Evolutionary conservation across 2,797 vertebrate genomes (phyloP), one percentile per base, ranked within the genome.

Genomic region (Champsocephalus esox): DNA sequence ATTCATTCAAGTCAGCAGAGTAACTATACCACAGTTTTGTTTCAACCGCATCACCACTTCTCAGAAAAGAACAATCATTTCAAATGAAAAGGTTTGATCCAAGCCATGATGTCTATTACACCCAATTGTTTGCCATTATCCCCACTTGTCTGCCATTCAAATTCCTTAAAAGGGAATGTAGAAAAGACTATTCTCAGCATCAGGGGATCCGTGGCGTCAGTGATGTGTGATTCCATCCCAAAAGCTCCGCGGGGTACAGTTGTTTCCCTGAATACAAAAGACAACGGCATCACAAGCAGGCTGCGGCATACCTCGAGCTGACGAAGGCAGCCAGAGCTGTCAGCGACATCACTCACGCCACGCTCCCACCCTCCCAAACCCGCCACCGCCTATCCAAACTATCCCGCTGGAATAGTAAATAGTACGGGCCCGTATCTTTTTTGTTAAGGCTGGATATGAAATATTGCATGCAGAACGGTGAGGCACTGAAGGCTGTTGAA

Each of bases 231-330:
- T 92, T 92, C 86, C 73, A 9, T 85, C 78, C 80, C 54, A 66
- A 91, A 93, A 90, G 89, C 91, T 91, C 90, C 66, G 80, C 88
- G 72, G 90, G 88, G 85, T 89, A 84, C 83, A 83, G 89, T 87
- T 91, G 83, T 92, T 93, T 93, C 91, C 87, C 88, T 81, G 91
- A 94, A 95, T 93, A 93, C 92, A 94, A 93, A 94, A 93, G 89
- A 88, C 89, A 83, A 82, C 82, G 62, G 88, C 89, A 93, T 94
- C 92, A 92, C 88, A 92, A 83, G 88, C 83, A 82, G 87, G 89
- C 83, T 87, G 87, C 80, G 32, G 76, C 82, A 75, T 87, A 78
- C 91, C 93, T 54, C 79, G 88, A 93, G 93, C 93, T 94, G 93
- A 90, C 89, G 86, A 86, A 92, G 92, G 89, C 88, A 91, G 91